Evolutionary conservation across 1,140 invertebrate genomes (phyloP).

Genomic region (Rhynchophorus ferrugineus): DNA sequence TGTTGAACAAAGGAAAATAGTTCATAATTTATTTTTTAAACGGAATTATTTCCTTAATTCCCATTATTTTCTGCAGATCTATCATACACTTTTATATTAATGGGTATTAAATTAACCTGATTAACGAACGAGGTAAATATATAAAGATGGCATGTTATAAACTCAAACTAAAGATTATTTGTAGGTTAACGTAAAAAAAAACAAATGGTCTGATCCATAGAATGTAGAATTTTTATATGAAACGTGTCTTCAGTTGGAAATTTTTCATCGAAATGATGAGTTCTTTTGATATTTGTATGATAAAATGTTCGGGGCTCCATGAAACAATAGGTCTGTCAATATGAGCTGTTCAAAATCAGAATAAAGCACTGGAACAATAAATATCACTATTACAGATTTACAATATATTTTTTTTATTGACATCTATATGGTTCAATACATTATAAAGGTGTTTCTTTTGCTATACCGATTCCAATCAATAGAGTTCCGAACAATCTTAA

Average conservation of each 20-base stretch:
- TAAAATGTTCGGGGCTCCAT: slow-evolving; percentile 5
- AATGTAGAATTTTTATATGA: slow-evolving; percentile 36
- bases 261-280: slow-evolving; percentile 17
- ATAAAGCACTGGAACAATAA: no score
- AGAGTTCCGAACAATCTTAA: slow-evolving; percentile 14
- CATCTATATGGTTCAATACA: neutral
- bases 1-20: no score
- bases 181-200: slow-evolving; percentile 9
- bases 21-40: no score
- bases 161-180: no score
- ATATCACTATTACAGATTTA: no score
- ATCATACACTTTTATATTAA: neutral
- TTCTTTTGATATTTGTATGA: slow-evolving; percentile 21
- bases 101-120: neutral
- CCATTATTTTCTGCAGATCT: neutral
- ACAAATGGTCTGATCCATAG: slow-evolving; percentile 37
- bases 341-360: no score
- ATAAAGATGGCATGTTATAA: no score
- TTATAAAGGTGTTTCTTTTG: neutral
- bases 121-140: no score
- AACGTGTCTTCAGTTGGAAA: slow-evolving; percentile 18
- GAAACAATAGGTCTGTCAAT: neutral
- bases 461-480: neutral
- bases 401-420: neutral
- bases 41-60: no score